Evolutionary conservation across 2,888 invertebrate genomes (phyloP).

Genomic region (Drosophila picticornis): DNA sequence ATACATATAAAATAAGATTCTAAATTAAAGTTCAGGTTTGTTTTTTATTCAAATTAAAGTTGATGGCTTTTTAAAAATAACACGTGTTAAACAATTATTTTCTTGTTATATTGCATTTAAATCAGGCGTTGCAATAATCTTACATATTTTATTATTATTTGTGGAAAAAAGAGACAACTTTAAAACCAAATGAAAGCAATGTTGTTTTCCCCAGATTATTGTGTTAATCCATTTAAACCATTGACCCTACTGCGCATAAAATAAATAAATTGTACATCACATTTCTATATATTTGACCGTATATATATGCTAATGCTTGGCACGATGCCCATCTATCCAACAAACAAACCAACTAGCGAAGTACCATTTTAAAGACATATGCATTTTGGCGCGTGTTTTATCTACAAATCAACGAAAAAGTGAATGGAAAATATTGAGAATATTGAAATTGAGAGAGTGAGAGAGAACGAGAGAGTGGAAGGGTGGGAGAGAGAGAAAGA

Average conservation of each 20-base stretch:
- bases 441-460: conserved; percentile 14
- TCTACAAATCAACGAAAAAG: conserved; percentile 1
- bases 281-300: conserved; percentile 12
- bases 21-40: neutral
- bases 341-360: conserved; percentile 24
- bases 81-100: neutral
- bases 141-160: neutral
- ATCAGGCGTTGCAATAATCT: neutral
- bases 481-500: conserved; percentile 19
- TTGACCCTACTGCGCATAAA: conserved; percentile 1
- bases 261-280: conserved; percentile 21
- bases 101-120: neutral
- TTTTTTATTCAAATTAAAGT: neutral
- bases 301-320: conserved; percentile 43
- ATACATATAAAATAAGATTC: neutral
- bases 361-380: conserved; percentile 39
- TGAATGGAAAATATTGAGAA: conserved; percentile 50
- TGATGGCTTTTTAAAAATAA: neutral
- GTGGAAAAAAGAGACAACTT: neutral
- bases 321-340: conserved; percentile 52
- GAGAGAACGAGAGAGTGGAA: conserved; percentile 19
- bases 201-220: neutral
- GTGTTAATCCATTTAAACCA: neutral
- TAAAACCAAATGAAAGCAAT: neutral
- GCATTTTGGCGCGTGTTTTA: conserved; percentile 31